Evolutionary conservation across 1,140 invertebrate genomes (phyloP), one percentile per base, ranked within the genome.

Genomic region (Nephotettix cincticeps): DNA sequence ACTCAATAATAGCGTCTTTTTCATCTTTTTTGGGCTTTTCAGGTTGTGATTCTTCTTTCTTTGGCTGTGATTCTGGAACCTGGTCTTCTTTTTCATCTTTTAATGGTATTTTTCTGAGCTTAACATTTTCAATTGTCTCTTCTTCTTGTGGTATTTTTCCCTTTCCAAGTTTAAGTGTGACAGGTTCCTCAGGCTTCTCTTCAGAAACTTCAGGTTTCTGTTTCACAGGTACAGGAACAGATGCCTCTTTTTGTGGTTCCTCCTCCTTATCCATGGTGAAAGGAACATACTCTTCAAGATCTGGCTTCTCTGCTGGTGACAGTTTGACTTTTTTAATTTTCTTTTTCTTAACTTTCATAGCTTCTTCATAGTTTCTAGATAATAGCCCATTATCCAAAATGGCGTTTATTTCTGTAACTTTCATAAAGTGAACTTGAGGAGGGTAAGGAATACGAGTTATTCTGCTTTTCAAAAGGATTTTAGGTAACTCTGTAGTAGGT

Each of bases 401-500:
- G 23, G 70, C 71, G 61, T 75, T 71, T 21, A 80, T 45, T 29
- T 76, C 68, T 9, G 76, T 71, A 9, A 79, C 74, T 13, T 66
- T 70, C 32, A 75, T 58, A 70, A 74, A 70, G 25, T 76, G 45
- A 17, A 76, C 63, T 51, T 63, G 40, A 47, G 79, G 78, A 17
- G 80, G 72, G 71, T 70, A 77, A 43, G 78, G 81, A 13, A 89
- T 77, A 69, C 83, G 83, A 63, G 78, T 84, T n/a, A 90, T 86
- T 66, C 86, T 83, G 78, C 89, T 90, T 74, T 87, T 88, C 19
- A 91, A 78, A 76, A 88, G 78, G 43, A 90, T 78, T 81, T 89
- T 90, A 0, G 83, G 85, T 73, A 89, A 90, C 72, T 86, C 84
- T 28, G 84, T 82, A 11, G 83, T 78, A 70, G 83, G 82, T 68